A percentile compares a stretch with the other conserved stretches of the same genome.
These are phyloP conservation scores for Apis cerana DNA, from an alignment of 1,140 invertebrate species.

Conservation along the genomic window DNA sequence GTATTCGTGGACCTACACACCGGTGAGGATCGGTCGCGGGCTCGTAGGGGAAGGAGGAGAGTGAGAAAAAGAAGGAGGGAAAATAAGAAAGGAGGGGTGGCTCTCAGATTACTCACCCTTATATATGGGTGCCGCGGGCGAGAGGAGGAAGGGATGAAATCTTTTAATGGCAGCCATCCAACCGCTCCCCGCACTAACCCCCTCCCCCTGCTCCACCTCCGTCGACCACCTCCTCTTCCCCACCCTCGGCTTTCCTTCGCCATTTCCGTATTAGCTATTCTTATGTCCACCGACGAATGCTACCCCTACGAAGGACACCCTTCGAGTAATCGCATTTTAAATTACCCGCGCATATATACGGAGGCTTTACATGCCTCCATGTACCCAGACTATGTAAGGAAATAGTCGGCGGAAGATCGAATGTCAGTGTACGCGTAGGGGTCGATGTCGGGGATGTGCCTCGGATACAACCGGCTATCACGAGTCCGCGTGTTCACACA, in stretches of 20 bases:
- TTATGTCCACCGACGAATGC: constrained; percentile 73
- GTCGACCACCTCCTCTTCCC: constrained; percentile 34
- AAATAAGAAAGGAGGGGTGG: constrained; percentile 69
- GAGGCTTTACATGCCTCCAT: constrained; percentile 33
- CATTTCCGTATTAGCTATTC: constrained; percentile 77
- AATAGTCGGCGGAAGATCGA: constrained; percentile 63
- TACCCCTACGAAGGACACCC: constrained; percentile 67
- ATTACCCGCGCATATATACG: constrained; percentile 71
- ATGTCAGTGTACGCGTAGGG: constrained; percentile 52
- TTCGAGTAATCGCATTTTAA: constrained; percentile 76
- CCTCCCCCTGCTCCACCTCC: constrained; percentile 19
- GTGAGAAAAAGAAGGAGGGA: constrained; percentile 67
- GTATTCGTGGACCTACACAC: constrained; percentile 33
- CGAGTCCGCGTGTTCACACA: neutral
- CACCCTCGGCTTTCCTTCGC: constrained; percentile 50
- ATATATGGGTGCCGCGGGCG: constrained; percentile 71
- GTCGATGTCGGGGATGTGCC: constrained; percentile 37
- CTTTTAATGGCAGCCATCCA: constrained; percentile 77
- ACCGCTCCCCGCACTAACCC: constrained; percentile 35
- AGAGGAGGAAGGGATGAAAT: constrained; percentile 68
- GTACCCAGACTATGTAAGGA: constrained; percentile 51
- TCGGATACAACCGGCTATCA: constrained; percentile 27
- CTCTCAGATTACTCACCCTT: constrained; percentile 76
- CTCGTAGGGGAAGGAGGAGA: constrained; percentile 55
- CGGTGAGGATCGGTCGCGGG: constrained; percentile 43